Evolutionary conservation across 1,140 invertebrate species (phyloP).

Genomic region (Drosophila pruinosa): DNA sequence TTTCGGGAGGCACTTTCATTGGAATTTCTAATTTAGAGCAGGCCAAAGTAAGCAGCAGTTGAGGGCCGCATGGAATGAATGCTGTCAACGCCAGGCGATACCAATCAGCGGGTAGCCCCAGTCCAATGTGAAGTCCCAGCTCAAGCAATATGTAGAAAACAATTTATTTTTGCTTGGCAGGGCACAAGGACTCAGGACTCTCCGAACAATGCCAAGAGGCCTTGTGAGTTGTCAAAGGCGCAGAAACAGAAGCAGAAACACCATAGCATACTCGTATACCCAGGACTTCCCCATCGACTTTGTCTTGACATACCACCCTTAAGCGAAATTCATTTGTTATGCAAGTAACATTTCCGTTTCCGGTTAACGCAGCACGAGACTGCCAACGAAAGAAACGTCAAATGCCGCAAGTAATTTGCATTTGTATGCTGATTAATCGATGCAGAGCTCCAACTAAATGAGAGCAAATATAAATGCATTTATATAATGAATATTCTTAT

Average conservation of each 20-base stretch:
- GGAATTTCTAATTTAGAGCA: constrained; percentile 43
- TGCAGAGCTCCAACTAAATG: constrained; percentile 7
- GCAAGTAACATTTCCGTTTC: constrained; percentile 76
- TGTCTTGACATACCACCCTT: constrained; percentile 40
- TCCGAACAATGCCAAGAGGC: constrained; percentile 60
- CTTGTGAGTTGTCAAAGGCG: constrained; percentile 64
- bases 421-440: constrained; percentile 67
- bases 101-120: constrained; percentile 47
- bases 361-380: constrained; percentile 67
- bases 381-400: constrained; percentile 49
- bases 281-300: constrained; percentile 11
- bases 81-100: constrained; percentile 70
- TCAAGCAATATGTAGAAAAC: constrained; percentile 62
- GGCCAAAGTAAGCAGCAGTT: constrained; percentile 35
- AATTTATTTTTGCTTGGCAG: constrained; percentile 60
- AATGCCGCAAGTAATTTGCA: constrained; percentile 68
- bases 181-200: constrained; percentile 27
- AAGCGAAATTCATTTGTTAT: constrained; percentile 75
- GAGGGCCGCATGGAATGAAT: constrained; percentile 29
- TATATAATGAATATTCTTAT: too few species aligned
- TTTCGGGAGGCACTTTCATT: constrained; percentile 31
- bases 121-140: background rate
- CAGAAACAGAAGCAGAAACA: background rate
- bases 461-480: constrained; percentile 9
- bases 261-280: too few species aligned